A percentile compares a stretch with the other conserved stretches of the same genome.
Conservation (phyloP, 2,888 invertebrate species). For the Eristalis tenax region DNA sequence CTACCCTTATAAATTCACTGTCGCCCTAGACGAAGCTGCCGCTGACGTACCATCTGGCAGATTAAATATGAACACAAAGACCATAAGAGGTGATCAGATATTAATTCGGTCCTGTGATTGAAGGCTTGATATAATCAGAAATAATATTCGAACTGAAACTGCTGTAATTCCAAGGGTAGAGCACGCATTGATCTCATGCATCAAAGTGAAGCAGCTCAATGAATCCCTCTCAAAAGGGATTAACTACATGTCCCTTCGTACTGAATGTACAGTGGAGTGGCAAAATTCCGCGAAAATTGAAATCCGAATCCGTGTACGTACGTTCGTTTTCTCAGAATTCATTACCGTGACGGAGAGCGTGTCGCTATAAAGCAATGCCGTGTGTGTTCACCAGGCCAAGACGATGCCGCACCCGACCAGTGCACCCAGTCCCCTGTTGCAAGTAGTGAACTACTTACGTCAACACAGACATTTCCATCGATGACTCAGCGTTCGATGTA, state of each 20-base stretch:
- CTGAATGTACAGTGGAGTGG: background rate
- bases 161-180: too few species aligned
- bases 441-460: constrained; percentile 47
- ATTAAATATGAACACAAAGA: too few species aligned
- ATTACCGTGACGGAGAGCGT: background rate
- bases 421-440: constrained; percentile 10
- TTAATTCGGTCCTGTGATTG: too few species aligned
- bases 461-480: constrained; percentile 58
- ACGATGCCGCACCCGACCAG: constrained; percentile 5
- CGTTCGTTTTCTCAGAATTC: background rate
- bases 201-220: too few species aligned
- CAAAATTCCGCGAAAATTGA: background rate
- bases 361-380: constrained; percentile 30
- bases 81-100: too few species aligned
- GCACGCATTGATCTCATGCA: too few species aligned
- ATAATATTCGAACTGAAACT: too few species aligned
- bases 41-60: too few species aligned
- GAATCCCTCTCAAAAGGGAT: background rate
- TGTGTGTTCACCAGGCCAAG: constrained; percentile 7
- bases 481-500: constrained; percentile 51
- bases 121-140: too few species aligned
- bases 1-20: too few species aligned
- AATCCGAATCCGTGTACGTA: background rate
- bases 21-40: too few species aligned
- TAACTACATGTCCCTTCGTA: background rate